Conservation (phyloP, 2,888 invertebrate species). For the Parnassius mnemosyne region DNA sequence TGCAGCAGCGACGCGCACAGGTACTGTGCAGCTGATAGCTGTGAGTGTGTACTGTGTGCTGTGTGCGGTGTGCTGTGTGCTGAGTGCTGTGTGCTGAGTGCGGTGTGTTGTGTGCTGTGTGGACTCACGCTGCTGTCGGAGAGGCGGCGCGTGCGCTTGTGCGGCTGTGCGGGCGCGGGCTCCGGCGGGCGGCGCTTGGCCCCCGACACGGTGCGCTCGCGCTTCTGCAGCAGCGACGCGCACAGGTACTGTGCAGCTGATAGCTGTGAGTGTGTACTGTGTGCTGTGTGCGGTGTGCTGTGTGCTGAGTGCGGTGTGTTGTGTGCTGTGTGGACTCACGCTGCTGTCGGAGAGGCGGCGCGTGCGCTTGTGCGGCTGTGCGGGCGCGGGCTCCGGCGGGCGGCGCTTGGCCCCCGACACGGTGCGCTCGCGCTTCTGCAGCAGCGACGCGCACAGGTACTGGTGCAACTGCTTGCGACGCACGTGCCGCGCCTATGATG, state of each 20-base stretch:
- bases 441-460: constrained; percentile 85
- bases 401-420: constrained; percentile 70
- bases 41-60: constrained; percentile 85
- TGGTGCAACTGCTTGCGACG: constrained; percentile 88
- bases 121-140: constrained; percentile 70
- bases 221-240: constrained; percentile 82
- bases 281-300: background rate
- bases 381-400: constrained; percentile 71
- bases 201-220: too few relatives aligned
- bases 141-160: constrained; percentile 64
- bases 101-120: background rate
- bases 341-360: constrained; percentile 69
- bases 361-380: constrained; percentile 51
- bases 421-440: constrained; percentile 86
- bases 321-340: constrained; percentile 45
- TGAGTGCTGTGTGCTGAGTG: background rate
- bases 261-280: constrained; percentile 87
- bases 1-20: constrained; percentile 83
- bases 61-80: background rate
- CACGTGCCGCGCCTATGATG: constrained; percentile 90
- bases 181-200: too few relatives aligned
- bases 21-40: constrained; percentile 88
- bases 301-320: too few relatives aligned
- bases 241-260: constrained; percentile 87
- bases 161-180: constrained; percentile 57